These are phyloP conservation scores for Sebastes vulpes DNA, from an alignment of 2,797 vertebrate genomes.

Conservation along the genomic window DNA sequence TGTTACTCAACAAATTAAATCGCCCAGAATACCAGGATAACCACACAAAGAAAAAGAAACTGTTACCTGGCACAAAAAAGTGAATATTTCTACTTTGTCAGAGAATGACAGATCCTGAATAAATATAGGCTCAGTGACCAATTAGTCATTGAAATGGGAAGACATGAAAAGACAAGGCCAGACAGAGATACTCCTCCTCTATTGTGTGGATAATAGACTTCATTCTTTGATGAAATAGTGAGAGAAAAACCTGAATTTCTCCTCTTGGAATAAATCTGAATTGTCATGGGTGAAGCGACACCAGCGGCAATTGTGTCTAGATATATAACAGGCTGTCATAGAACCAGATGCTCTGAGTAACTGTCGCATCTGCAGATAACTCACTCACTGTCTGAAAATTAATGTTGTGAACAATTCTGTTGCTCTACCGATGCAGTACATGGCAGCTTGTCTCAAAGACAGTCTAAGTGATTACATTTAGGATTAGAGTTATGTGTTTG, in stretches of 20 bases:
- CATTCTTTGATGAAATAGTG: background rate
- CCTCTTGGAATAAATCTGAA: background rate
- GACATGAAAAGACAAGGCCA: slow-evolving; percentile 1
- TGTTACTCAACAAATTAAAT: background rate
- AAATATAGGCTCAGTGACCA: slow-evolving; percentile 3
- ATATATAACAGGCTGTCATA: slow-evolving; percentile 11
- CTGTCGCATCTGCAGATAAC: background rate
- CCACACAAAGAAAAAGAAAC: background rate
- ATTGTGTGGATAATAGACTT: background rate
- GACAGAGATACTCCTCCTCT: background rate
- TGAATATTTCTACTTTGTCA: background rate
- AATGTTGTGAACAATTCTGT: background rate
- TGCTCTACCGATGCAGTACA: background rate
- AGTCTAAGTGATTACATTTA: background rate
- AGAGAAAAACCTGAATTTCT: background rate
- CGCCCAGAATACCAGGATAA: background rate
- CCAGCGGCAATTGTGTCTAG: background rate
- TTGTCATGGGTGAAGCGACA: background rate
- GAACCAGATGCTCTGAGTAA: slow-evolving; percentile 21
- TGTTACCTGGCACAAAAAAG: background rate
- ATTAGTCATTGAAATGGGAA: slow-evolving; percentile 4
- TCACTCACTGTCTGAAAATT: background rate
- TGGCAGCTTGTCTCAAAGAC: background rate
- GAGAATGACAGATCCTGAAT: background rate
- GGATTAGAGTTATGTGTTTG: background rate